These are phyloP conservation scores for Lytechinus pictus DNA, from an alignment of 35 echinoderm and acorn worm species.

Conservation along the genomic window DNA sequence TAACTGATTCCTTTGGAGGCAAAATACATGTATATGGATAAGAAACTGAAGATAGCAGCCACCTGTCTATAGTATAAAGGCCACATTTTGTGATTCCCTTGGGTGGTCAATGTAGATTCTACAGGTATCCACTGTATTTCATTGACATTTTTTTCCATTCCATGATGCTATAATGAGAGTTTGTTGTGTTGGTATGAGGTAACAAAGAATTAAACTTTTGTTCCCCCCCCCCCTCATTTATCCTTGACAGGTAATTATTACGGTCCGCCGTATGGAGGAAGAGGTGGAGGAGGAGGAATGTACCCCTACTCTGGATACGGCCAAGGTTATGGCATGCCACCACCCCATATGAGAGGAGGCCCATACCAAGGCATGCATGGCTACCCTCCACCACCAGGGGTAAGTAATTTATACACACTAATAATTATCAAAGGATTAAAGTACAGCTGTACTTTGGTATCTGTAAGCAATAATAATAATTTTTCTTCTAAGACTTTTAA, in stretches of 20 bases:
- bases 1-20: too few species aligned
- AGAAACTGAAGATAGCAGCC: too few species aligned
- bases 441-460: too few species aligned
- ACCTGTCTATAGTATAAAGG: too few species aligned
- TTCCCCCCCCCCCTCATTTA: neutral
- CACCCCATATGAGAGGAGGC: constrained; percentile 32
- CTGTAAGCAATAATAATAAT: too few species aligned
- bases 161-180: too few species aligned
- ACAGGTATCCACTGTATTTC: too few species aligned
- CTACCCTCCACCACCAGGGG: constrained; percentile 14
- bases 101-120: too few species aligned
- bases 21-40: too few species aligned
- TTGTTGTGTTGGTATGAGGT: neutral
- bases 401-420: neutral
- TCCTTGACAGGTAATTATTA: constrained; percentile 14
- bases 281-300: constrained; percentile 45
- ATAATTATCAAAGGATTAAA: neutral
- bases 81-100: too few species aligned
- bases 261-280: constrained; percentile 10
- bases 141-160: too few species aligned
- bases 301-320: constrained; percentile 52
- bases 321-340: constrained; percentile 54
- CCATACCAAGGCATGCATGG: constrained; percentile 45
- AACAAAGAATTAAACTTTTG: neutral
- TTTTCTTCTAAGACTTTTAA: too few species aligned